Evolutionary conservation across 2,113 vertebrate species (phyloP).

Genomic region (Chloropsis hardwickii): DNA sequence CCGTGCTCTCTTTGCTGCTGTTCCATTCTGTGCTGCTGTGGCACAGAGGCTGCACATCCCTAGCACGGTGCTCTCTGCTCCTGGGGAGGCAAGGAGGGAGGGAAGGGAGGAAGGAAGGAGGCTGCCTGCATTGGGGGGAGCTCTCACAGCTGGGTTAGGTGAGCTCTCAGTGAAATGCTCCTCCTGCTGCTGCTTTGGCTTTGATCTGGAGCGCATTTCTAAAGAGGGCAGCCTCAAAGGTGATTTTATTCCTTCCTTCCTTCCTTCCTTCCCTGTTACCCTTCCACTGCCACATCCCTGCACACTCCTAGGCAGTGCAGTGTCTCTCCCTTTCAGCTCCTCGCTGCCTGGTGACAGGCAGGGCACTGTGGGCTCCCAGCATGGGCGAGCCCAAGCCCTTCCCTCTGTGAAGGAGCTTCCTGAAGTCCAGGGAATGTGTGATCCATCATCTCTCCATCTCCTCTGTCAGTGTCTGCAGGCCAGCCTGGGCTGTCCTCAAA

Average conservation of each 20-base stretch:
- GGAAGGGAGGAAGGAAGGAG: neutral
- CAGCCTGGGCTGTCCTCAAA: neutral
- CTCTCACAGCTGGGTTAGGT: neutral
- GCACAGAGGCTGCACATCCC: neutral
- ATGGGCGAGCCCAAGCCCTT: neutral
- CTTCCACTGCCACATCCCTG: neutral
- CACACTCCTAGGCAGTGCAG: neutral
- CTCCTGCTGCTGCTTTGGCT: neutral
- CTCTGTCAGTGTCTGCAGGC: neutral
- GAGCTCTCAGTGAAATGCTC: neutral
- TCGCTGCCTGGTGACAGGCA: rapidly evolving
- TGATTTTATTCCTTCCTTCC: neutral
- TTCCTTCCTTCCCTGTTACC: neutral
- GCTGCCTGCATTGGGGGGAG: neutral
- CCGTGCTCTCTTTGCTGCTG: neutral
- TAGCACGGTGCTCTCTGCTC: neutral
- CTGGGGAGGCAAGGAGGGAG: neutral
- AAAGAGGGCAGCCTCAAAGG: neutral
- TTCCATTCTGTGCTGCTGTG: neutral
- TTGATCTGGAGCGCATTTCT: rapidly evolving
- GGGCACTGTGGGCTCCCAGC: neutral
- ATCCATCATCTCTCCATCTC: neutral
- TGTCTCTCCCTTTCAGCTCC: neutral
- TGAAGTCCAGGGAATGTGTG: neutral
- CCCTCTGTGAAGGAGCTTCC: neutral